Percentiles rank a stretch among this genome's conserved stretches.
These are phyloP conservation scores for Temnothorax nylanderi DNA, from an alignment of 1,140 invertebrate genomes.

Conservation along the genomic window DNA sequence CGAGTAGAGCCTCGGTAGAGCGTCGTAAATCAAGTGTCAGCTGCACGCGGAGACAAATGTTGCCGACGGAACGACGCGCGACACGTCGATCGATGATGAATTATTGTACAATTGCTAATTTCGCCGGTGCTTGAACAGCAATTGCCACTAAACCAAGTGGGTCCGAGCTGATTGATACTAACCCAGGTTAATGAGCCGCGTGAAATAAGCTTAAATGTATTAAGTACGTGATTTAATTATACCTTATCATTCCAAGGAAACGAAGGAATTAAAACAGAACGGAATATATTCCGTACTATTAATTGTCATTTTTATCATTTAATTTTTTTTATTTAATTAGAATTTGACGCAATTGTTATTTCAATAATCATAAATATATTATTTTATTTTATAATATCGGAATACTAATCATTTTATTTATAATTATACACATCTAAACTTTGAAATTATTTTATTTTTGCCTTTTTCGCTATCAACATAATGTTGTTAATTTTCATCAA, in stretches of 20 bases:
- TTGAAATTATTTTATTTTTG: neutral
- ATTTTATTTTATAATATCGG: neutral
- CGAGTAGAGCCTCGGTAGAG: neutral
- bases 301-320: neutral
- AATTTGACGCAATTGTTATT: neutral
- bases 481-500: neutral
- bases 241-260: neutral
- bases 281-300: neutral
- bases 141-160: neutral
- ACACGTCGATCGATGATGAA: slow-evolving; percentile 64
- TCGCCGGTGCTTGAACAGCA: slow-evolving; percentile 16
- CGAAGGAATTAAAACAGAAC: neutral
- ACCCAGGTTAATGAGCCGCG: neutral
- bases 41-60: slow-evolving; percentile 56
- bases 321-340: neutral
- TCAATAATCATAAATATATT: neutral
- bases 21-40: slow-evolving; percentile 68
- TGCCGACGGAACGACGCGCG: slow-evolving; percentile 14
- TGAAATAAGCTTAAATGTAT: neutral
- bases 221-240: neutral
- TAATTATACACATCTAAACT: neutral
- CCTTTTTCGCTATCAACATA: neutral
- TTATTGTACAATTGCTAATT: slow-evolving; percentile 59
- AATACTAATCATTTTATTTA: neutral
- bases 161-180: neutral